phyloP scores from a whole-genome alignment of 2,797 vertebrate species.

The Anguilla megastoma region DNA sequence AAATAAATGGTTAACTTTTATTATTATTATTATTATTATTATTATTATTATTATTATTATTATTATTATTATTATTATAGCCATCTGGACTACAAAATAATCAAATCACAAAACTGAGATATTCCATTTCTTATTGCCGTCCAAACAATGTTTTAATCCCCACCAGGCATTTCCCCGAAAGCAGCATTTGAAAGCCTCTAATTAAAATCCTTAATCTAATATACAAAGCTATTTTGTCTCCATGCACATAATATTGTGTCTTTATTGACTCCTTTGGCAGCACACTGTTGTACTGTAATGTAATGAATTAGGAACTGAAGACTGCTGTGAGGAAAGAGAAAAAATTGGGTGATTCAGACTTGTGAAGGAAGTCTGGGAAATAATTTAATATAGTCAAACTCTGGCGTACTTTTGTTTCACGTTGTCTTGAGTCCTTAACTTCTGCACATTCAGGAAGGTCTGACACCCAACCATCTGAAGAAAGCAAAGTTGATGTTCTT shows the following conservation, averaged over 20 bases:
- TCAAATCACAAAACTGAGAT: slow-evolving; percentile 10
- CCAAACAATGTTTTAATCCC: slow-evolving; percentile 64
- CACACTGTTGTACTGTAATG: slow-evolving; percentile 69
- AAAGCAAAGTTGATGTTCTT: slow-evolving; percentile 99
- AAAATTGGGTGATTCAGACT: slow-evolving; percentile 19
- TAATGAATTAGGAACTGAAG: slow-evolving; percentile 67
- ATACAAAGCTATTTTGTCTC: slow-evolving; percentile 75
- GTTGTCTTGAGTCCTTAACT: slow-evolving; percentile 70
- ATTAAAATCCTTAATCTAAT: slow-evolving; percentile 81
- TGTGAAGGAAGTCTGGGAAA: background rate
- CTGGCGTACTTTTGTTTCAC: background rate
- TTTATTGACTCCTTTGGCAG: slow-evolving; percentile 75
- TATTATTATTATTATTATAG: background rate
- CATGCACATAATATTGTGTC: slow-evolving; percentile 73
- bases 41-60: background rate
- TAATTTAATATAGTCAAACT: background rate
- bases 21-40: background rate
- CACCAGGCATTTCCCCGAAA: slow-evolving; percentile 58
- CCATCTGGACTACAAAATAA: background rate
- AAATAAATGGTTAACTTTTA: background rate
- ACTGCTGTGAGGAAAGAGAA: slow-evolving; percentile 48
- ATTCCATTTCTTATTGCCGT: slow-evolving; percentile 44
- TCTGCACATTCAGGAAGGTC: slow-evolving; percentile 85
- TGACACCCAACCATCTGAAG: slow-evolving; percentile 93
- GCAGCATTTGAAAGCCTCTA: slow-evolving; percentile 66